These are phyloP conservation scores for Phania funesta DNA, from an alignment of 2,888 invertebrate species.

Conservation along the genomic window DNA sequence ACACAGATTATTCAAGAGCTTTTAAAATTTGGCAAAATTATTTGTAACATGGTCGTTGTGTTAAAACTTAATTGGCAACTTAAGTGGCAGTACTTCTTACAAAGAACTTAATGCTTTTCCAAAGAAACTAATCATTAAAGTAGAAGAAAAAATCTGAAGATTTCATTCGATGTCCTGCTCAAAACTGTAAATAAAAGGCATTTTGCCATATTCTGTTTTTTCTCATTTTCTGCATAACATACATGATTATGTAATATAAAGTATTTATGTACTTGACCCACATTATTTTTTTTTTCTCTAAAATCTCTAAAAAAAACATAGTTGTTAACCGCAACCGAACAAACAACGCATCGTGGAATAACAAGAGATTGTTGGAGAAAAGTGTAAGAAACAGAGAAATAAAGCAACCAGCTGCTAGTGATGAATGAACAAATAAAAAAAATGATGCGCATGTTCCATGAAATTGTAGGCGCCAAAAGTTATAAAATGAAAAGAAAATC, in stretches of 20 bases:
- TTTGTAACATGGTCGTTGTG: no score
- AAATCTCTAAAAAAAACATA: conserved; percentile 1
- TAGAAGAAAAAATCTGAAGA: no score
- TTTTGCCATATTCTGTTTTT: neutral
- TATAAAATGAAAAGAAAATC: conserved; percentile 9
- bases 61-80: no score
- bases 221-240: conserved; percentile 9
- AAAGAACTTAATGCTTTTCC: no score
- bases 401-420: neutral
- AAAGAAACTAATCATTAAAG: no score
- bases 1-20: no score
- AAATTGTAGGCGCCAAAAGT: conserved; percentile 55
- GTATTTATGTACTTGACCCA: conserved; percentile 64
- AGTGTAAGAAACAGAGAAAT: neutral
- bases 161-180: neutral
- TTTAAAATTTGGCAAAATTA: no score
- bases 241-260: conserved; percentile 50
- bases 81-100: no score
- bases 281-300: conserved; percentile 27
- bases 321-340: conserved; percentile 40
- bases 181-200: neutral
- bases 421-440: neutral
- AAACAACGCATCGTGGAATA: neutral
- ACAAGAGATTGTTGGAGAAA: conserved; percentile 8
- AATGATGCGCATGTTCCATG: conserved; percentile 42